Evolutionary conservation across 2,888 invertebrate genomes (phyloP).

Genomic region (Stenotaenia linearis): DNA sequence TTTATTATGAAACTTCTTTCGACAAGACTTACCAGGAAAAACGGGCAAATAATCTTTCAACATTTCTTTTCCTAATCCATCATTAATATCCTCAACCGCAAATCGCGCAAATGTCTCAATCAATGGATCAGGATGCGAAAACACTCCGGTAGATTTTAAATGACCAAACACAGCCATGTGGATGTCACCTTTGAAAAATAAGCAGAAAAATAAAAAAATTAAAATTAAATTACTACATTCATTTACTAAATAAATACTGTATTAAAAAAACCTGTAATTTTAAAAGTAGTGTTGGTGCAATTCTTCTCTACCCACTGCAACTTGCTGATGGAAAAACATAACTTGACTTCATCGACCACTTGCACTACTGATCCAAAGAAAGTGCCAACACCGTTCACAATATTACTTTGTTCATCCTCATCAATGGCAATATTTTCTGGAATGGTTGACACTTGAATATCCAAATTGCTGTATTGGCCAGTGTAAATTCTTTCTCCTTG

Average conservation of each 20-base stretch:
- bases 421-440: not conserved
- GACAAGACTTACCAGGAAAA: not conserved
- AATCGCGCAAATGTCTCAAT: conserved; percentile 26
- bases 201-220: not conserved
- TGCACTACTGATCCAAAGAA: not conserved
- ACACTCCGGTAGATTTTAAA: not conserved
- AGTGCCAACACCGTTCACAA: not conserved
- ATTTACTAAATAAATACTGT: not conserved
- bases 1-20: not conserved
- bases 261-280: not conserved
- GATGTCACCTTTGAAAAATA: conserved; percentile 8
- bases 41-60: conserved; percentile 10
- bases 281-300: not conserved
- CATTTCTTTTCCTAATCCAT: conserved; percentile 13
- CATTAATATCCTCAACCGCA: conserved; percentile 27
- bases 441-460: not conserved
- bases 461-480: not conserved
- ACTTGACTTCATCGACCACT: not conserved
- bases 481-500: not conserved
- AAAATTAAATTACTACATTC: not conserved
- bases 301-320: not conserved
- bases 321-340: not conserved
- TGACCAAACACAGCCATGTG: conserved; percentile 20
- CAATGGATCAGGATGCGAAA: conserved; percentile 10
- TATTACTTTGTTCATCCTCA: not conserved